A percentile compares a stretch with the other conserved stretches of the same genome.
Evolutionary conservation across 2,888 invertebrate genomes (phyloP).

Genomic region (Silvanus unidentatus): DNA sequence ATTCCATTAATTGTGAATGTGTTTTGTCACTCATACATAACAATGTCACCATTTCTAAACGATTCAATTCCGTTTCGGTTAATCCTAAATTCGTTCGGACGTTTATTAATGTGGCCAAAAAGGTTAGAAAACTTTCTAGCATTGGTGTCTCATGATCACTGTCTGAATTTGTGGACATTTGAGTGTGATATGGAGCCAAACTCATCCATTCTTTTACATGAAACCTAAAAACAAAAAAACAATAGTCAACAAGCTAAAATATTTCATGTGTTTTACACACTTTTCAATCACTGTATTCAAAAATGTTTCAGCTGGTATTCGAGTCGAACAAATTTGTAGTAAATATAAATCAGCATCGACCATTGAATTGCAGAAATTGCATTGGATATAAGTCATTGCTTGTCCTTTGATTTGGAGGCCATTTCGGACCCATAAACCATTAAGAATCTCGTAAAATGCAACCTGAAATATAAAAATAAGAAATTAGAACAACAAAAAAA

Average conservation of each 20-base stretch:
- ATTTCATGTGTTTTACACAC: constrained; percentile 47
- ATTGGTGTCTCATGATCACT: constrained; percentile 82
- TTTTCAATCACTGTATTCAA: constrained; percentile 83
- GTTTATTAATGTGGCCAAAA: constrained; percentile 81
- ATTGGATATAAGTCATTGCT: constrained; percentile 98
- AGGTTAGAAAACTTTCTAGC: constrained; percentile 89
- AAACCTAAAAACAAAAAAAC: constrained; percentile 54
- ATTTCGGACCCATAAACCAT: constrained; percentile 93
- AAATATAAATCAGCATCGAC: constrained; percentile 95
- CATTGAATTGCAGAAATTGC: constrained; percentile 98
- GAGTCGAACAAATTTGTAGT: constrained; percentile 87
- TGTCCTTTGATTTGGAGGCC: constrained; percentile 98
- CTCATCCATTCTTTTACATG: constrained; percentile 84
- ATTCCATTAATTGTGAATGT: constrained; percentile 89
- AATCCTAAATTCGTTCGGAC: constrained; percentile 79
- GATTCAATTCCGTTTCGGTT: constrained; percentile 56
- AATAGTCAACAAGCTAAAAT: background rate
- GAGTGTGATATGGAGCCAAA: constrained; percentile 61
- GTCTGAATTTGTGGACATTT: constrained; percentile 55
- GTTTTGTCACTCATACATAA: constrained; percentile 92
- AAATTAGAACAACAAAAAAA: constrained; percentile 33
- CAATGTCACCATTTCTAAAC: constrained; percentile 88
- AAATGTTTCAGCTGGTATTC: constrained; percentile 79
- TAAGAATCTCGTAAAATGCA: constrained; percentile 90
- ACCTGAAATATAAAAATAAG: constrained; percentile 61